Evolutionary conservation across 2,113 vertebrate genomes (phyloP), one percentile per base, ranked within the genome.

Genomic region (Menidia beryllina): DNA sequence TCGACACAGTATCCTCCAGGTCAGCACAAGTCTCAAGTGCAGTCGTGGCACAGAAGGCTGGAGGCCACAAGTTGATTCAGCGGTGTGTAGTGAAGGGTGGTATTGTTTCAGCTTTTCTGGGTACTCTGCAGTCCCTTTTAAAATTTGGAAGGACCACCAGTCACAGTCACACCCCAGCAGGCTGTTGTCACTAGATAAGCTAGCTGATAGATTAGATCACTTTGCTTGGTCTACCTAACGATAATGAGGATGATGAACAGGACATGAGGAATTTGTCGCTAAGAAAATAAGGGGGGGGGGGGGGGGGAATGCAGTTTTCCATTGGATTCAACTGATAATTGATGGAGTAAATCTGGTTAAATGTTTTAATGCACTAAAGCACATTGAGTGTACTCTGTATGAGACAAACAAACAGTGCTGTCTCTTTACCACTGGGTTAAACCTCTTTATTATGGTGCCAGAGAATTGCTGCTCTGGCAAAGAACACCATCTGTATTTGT

Each of bases 31-130:
- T 65, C 47, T 75, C 69, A 69, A 79, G 75, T 61, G 72, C 52
- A 66, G 45, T 25, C 24, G 39, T 3, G 25, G 66, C 62, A 38
- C 26, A 52, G 62, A 25, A 49, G 39, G 82, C 24, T 57, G 23
- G 54, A 69, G 13, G 38, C 3, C 34, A 67, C 80, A 83, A 75
- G 84, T 83, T 77, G 60, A 74, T 86, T 65, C 63, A 82, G 54
- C 21, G 45, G 74, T 67, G 81, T 83, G 83, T 45, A 56, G 82
- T 67, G 73, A 88, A 57, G 81, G 58, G 62, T 84, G 77, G 72
- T 84, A 88, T 83, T 86, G 75, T 83, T 86, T 84, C 79, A 75
- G 71, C 73, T 71, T 73, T 72, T 64, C 74, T 70, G 62, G 70
- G 77, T 49, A n/a, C 30, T 66, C 68, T 72, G 56, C 25, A 75